These are phyloP conservation scores for Gorsachius goisagi DNA, from an alignment of 2,113 vertebrate genomes.

Conservation along the genomic window DNA sequence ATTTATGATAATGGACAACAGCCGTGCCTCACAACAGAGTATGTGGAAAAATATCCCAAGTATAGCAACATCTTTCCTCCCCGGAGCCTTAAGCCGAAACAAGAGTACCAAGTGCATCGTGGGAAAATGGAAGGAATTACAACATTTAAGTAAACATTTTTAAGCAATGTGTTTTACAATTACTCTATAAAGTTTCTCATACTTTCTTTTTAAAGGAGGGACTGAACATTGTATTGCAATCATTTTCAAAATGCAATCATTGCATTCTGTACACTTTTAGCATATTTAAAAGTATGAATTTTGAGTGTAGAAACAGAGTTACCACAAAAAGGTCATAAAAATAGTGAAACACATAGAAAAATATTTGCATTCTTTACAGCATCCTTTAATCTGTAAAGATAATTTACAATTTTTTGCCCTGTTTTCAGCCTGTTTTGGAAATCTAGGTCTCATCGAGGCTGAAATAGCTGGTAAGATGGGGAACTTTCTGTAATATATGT, in stretches of 20 bases:
- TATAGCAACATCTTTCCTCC: slow-evolving; percentile 70
- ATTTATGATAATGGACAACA: slow-evolving; percentile 68
- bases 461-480: neutral
- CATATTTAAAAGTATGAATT: neutral
- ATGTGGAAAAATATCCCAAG: slow-evolving; percentile 79
- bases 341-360: neutral
- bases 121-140: slow-evolving; percentile 79
- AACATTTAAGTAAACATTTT: slow-evolving; percentile 81
- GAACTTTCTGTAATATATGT: neutral
- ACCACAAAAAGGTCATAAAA: neutral
- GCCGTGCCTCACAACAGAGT: slow-evolving; percentile 72
- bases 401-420: neutral
- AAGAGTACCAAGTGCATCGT: slow-evolving; percentile 17
- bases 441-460: neutral
- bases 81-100: slow-evolving; percentile 75
- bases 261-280: neutral
- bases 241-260: neutral
- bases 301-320: neutral
- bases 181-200: neutral
- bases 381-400: neutral
- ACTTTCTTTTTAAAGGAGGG: neutral
- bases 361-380: neutral
- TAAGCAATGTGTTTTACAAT: neutral
- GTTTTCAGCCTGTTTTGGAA: neutral
- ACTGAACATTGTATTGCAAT: neutral